These are phyloP conservation scores for Tanypteryx hageni DNA, from an alignment of 2,888 invertebrate species.

Conservation along the genomic window DNA sequence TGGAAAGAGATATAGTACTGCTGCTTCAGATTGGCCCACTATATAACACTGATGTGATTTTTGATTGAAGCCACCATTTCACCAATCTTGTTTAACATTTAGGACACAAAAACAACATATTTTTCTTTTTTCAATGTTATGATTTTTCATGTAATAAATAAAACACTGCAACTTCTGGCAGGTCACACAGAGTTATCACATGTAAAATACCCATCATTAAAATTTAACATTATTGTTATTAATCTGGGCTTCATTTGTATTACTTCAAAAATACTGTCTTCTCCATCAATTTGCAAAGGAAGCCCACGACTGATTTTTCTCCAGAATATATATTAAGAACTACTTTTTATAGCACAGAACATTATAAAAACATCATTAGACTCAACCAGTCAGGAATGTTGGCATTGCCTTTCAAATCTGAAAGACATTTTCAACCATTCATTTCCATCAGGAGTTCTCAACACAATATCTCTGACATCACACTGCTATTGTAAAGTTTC, in stretches of 20 bases:
- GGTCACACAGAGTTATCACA: neutral
- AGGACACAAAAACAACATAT: neutral
- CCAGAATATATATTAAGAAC: neutral
- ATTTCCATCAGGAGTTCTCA: neutral
- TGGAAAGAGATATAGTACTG: no score
- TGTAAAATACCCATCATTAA: slow-evolving; percentile 12
- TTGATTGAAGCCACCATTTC: neutral
- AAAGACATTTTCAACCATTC: neutral
- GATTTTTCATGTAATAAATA: slow-evolving; percentile 29
- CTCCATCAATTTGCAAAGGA: neutral
- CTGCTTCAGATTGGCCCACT: neutral
- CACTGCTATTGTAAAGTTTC: slow-evolving; percentile 56
- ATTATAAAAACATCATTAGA: slow-evolving; percentile 6
- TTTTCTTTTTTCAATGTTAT: slow-evolving; percentile 12
- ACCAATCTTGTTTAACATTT: neutral
- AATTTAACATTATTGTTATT: neutral
- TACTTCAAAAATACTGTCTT: neutral
- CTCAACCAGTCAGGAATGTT: neutral
- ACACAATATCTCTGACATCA: slow-evolving; percentile 23
- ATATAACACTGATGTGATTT: neutral
- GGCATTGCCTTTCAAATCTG: neutral
- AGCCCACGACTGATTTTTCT: neutral
- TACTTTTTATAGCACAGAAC: neutral
- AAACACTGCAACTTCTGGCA: neutral
- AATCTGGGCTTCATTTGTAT: neutral